These are phyloP conservation scores for Nesometra sesokonis DNA, from an alignment of 35 echinoderm and acorn worm species.

Conservation along the genomic window DNA sequence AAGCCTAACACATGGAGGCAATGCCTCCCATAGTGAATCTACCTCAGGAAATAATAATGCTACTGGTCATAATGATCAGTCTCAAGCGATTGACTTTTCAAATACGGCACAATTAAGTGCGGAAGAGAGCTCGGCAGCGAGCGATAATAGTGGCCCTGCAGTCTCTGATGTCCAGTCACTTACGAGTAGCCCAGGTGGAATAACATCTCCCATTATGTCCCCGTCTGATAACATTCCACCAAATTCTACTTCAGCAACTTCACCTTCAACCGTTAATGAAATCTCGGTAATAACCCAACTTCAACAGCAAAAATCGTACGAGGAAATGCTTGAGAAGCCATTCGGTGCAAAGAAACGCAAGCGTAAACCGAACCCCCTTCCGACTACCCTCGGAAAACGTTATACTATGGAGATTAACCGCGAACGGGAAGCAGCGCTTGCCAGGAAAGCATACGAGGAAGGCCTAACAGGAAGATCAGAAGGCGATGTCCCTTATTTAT, in stretches of 20 bases:
- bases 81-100: conserved; percentile 18
- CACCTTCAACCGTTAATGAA: conserved; percentile 22
- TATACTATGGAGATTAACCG: not conserved
- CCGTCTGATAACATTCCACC: conserved; percentile 1
- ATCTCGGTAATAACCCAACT: conserved; percentile 50
- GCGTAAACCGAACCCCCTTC: conserved; percentile 41
- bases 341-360: conserved; percentile 75
- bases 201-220: conserved; percentile 18
- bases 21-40: not conserved
- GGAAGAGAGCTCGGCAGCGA: not conserved
- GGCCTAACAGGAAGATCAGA: not conserved
- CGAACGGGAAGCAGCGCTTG: not conserved
- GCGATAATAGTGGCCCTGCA: conserved; percentile 3
- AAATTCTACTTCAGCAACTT: conserved; percentile 16
- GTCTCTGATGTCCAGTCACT: conserved; percentile 12
- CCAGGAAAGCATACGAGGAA: not conserved
- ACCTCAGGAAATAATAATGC: conserved; percentile 16
- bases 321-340: conserved; percentile 51
- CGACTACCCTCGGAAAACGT: not conserved
- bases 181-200: conserved; percentile 11
- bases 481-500: not conserved
- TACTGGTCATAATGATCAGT: conserved; percentile 30
- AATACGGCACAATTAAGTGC: not conserved
- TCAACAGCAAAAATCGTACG: conserved; percentile 46
- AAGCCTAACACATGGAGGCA: not conserved